A percentile compares a stretch with the other conserved stretches of the same genome.
Conservation (phyloP, 2,113 vertebrate species). For the Seriola dumerili region DNA sequence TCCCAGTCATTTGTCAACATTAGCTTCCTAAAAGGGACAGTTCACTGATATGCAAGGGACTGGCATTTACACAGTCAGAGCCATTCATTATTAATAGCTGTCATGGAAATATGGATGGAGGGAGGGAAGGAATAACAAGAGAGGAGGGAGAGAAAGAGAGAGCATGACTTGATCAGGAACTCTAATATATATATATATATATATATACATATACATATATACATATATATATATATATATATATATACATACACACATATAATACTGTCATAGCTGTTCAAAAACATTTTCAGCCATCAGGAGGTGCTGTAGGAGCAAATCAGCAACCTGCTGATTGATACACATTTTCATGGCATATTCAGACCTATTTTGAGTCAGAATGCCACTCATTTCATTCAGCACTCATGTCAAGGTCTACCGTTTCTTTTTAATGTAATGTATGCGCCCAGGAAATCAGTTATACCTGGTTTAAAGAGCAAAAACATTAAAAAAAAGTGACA, state of each 20-base stretch:
- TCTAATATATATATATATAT: too few relatives aligned
- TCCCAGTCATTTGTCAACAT: constrained; percentile 77
- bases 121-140: constrained; percentile 18
- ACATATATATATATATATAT: too few relatives aligned
- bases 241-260: too few relatives aligned
- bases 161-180: constrained; percentile 26
- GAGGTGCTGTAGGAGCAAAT: constrained; percentile 7
- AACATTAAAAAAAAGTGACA: neutral
- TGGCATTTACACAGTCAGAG: constrained; percentile 74
- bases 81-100: constrained; percentile 78
- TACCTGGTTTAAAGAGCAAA: neutral
- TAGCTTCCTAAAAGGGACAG: constrained; percentile 64
- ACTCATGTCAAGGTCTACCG: too few relatives aligned
- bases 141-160: neutral
- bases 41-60: constrained; percentile 66
- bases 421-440: too few relatives aligned
- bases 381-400: neutral
- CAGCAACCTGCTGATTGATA: constrained; percentile 2
- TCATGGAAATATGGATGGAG: constrained; percentile 52
- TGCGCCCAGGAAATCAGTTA: neutral
- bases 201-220: too few relatives aligned
- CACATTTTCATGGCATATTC: neutral
- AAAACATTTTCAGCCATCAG: neutral
- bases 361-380: neutral
- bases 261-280: neutral